phyloP scores from a whole-genome alignment of 2,113 vertebrate species.

The Alethe diademata region DNA sequence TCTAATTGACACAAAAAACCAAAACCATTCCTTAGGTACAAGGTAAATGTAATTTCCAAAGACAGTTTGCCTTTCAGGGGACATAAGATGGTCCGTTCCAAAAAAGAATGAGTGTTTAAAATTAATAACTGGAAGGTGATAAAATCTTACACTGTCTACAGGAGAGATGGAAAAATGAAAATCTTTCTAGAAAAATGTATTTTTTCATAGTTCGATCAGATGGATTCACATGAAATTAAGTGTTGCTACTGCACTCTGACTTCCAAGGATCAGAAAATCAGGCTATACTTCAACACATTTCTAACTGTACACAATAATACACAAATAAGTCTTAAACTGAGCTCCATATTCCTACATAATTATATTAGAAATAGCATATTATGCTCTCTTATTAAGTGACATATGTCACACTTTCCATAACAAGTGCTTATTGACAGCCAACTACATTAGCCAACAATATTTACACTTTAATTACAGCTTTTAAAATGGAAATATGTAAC shows the following conservation, averaged over 20 bases:
- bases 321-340: neutral
- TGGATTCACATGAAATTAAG: neutral
- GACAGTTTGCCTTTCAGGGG: neutral
- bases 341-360: neutral
- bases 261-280: neutral
- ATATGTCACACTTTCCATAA: slow-evolving; percentile 27
- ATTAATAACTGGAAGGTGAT: neutral
- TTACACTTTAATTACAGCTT: slow-evolving; percentile 40
- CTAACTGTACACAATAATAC: neutral
- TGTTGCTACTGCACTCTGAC: neutral
- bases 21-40: neutral
- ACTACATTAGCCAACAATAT: slow-evolving; percentile 40
- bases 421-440: slow-evolving; percentile 26
- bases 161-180: neutral
- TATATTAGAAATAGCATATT: slow-evolving; percentile 2
- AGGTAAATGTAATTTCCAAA: neutral
- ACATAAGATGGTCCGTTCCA: neutral
- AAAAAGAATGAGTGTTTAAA: neutral
- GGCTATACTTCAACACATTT: neutral
- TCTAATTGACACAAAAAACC: neutral
- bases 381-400: slow-evolving; percentile 34
- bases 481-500: slow-evolving; percentile 26
- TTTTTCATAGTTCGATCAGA: neutral
- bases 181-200: neutral
- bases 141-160: neutral